Evolutionary conservation across 2,888 invertebrate species (phyloP).

Genomic region (Dryocosmus kuriphilus): DNA sequence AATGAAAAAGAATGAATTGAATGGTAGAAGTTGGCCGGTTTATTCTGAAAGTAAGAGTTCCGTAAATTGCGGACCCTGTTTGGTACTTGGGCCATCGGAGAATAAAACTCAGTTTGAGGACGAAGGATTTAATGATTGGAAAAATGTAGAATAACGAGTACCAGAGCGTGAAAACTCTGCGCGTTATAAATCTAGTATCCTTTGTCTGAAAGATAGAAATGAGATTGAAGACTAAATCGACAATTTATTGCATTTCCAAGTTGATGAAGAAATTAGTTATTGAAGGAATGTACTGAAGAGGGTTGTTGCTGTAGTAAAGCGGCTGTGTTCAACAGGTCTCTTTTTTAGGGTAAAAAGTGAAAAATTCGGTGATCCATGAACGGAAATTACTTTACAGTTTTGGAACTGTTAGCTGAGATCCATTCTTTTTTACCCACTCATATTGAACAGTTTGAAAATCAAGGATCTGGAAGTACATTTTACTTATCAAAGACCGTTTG

Average conservation of each 20-base stretch:
- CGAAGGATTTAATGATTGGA: slow-evolving; percentile 35
- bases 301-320: slow-evolving; percentile 48
- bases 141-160: slow-evolving; percentile 20
- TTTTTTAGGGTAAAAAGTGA: slow-evolving; percentile 53
- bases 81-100: background rate
- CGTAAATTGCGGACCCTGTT: background rate
- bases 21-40: too few species aligned
- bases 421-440: slow-evolving; percentile 64
- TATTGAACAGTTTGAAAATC: slow-evolving; percentile 53
- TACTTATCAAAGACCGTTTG: slow-evolving; percentile 54
- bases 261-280: slow-evolving; percentile 45
- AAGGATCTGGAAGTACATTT: slow-evolving; percentile 60
- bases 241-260: background rate
- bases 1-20: too few species aligned
- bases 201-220: too few species aligned
- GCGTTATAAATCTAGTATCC: background rate
- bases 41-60: too few species aligned
- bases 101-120: slow-evolving; percentile 23
- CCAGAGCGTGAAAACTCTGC: background rate
- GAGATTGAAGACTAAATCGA: background rate
- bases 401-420: slow-evolving; percentile 63
- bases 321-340: slow-evolving; percentile 43
- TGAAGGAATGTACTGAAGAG: slow-evolving; percentile 57
- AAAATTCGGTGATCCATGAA: slow-evolving; percentile 56
- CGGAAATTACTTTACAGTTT: slow-evolving; percentile 62